A percentile compares a stretch with the other conserved stretches of the same genome.
Conservation (phyloP, 2,113 vertebrate genomes). For the Talpa occidentalis region DNA sequence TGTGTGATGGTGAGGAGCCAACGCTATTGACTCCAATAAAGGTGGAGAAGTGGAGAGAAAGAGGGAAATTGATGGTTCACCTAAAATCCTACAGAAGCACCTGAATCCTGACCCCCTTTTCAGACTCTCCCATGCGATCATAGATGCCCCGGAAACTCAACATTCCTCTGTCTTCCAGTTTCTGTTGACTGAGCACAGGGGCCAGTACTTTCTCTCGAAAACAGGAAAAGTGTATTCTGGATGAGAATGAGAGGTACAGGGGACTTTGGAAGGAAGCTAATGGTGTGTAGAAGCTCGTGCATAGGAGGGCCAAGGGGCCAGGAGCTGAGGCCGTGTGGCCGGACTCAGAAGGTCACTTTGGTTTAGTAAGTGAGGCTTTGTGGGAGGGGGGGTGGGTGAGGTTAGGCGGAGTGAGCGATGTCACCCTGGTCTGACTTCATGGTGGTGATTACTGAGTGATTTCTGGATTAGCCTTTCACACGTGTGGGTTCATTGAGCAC, state of each 20-base stretch:
- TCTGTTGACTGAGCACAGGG: slow-evolving; percentile 22
- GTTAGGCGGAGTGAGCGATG: not conserved
- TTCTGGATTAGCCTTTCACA: slow-evolving; percentile 80
- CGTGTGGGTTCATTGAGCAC: slow-evolving; percentile 77
- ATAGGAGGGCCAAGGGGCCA: slow-evolving; percentile 53
- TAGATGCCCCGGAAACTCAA: not conserved
- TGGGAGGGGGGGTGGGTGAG: slow-evolving; percentile 54
- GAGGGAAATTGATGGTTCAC: not conserved
- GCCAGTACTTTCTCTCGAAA: slow-evolving; percentile 72
- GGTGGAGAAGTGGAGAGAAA: not conserved
- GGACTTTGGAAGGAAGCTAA: slow-evolving; percentile 75
- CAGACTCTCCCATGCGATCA: fast-evolving
- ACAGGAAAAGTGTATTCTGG: slow-evolving; percentile 72
- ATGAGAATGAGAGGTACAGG: slow-evolving; percentile 63
- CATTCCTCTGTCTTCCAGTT: not conserved
- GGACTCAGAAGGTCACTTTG: slow-evolving; percentile 58
- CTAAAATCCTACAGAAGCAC: not conserved
- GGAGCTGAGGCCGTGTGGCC: slow-evolving; percentile 71
- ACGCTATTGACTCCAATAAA: not conserved
- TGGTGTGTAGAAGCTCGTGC: slow-evolving; percentile 61
- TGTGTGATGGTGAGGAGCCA: not conserved
- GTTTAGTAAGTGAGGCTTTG: slow-evolving; percentile 71
- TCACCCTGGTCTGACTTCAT: slow-evolving; percentile 52
- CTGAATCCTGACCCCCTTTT: not conserved
- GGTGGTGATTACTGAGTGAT: slow-evolving; percentile 68